phyloP scores from a whole-genome alignment of 2,113 vertebrate species.

The Pipa parva region DNA sequence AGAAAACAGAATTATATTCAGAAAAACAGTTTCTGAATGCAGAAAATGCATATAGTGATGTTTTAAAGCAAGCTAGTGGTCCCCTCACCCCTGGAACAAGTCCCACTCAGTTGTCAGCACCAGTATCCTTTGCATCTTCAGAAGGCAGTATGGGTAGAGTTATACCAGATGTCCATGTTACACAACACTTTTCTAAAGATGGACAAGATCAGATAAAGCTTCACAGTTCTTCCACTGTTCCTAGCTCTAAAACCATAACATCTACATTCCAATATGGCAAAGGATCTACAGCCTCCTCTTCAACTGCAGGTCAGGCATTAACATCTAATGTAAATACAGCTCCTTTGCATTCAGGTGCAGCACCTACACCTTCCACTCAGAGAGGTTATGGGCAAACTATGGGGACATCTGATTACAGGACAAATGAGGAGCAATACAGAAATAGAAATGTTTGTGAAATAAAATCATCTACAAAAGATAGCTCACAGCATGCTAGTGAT shows the following conservation, averaged over 20 bases:
- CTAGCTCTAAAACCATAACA: conserved; percentile 54
- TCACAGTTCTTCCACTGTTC: conserved; percentile 67
- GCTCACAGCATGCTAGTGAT: conserved; percentile 54
- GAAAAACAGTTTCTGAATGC: conserved; percentile 84
- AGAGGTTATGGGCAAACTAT: conserved; percentile 59
- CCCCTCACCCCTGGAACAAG: conserved; percentile 89
- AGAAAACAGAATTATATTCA: conserved; percentile 50
- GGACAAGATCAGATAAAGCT: conserved; percentile 73
- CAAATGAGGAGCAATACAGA: conserved; percentile 59
- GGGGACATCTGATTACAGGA: conserved; percentile 50
- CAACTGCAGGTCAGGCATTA: conserved; percentile 43
- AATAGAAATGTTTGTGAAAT: conserved; percentile 42
- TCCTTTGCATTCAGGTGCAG: conserved; percentile 41
- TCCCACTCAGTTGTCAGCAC: conserved; percentile 85
- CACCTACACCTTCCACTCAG: conserved; percentile 43
- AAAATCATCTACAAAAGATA: conserved; percentile 58
- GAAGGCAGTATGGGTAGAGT: conserved; percentile 60
- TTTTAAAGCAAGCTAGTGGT: conserved; percentile 63
- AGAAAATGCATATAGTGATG: conserved; percentile 65
- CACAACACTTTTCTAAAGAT: conserved; percentile 89
- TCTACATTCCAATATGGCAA: conserved; percentile 53
- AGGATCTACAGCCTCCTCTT: conserved; percentile 52
- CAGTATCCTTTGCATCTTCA: conserved; percentile 72
- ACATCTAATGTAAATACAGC: conserved; percentile 31
- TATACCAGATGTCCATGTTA: conserved; percentile 77